A percentile compares a stretch with the other conserved stretches of the same genome.
phyloP scores from a whole-genome alignment of 1,140 invertebrate species.

The Pseudomyrmex cubaensis region DNA sequence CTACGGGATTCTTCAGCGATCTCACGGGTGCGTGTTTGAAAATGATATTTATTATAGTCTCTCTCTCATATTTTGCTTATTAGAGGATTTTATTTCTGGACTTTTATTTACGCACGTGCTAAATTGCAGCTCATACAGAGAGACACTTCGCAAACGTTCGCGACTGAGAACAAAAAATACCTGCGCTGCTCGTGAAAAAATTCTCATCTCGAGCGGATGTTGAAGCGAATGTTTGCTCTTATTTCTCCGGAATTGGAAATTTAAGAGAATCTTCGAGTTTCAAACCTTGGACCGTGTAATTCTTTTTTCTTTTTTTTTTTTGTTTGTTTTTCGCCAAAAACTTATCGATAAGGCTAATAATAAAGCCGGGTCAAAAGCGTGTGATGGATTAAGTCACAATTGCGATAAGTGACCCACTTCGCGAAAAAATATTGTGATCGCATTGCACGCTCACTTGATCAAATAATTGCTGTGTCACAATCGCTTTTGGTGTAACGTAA shows the following conservation, averaged over 20 bases:
- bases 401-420: constrained; percentile 50
- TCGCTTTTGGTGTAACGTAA: constrained; percentile 15
- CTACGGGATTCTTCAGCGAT: constrained; percentile 78
- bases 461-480: constrained; percentile 27
- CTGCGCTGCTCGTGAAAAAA: not conserved
- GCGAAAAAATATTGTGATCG: constrained; percentile 55
- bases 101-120: not conserved
- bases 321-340: constrained; percentile 12
- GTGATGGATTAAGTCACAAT: constrained; percentile 49
- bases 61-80: not conserved
- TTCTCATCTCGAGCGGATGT: not conserved
- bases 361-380: constrained; percentile 52
- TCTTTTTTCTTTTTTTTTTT: not conserved
- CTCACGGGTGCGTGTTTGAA: constrained; percentile 69
- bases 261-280: too few species aligned
- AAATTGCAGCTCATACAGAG: not conserved
- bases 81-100: not conserved
- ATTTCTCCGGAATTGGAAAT: too few species aligned
- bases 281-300: too few species aligned
- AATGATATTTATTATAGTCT: too few species aligned
- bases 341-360: constrained; percentile 32
- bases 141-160: not conserved
- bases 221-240: too few species aligned
- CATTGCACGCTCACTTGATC: constrained; percentile 16
- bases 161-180: not conserved